Evolutionary conservation across 2,797 vertebrate species (phyloP), one percentile per base, ranked within the genome.

Genomic region (Adrianichthys oophorus): DNA sequence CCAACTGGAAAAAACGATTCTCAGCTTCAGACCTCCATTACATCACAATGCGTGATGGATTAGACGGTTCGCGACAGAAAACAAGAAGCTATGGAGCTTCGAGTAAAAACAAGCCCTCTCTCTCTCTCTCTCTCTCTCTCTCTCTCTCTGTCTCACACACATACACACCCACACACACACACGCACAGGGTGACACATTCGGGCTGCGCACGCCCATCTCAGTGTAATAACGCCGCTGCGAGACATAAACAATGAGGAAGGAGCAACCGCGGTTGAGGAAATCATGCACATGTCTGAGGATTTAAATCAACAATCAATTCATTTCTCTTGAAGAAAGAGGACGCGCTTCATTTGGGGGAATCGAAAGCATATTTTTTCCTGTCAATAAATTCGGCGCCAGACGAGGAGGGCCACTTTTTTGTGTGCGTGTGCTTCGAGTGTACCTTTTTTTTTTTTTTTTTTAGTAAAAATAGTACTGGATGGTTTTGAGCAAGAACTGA

Each of bases 1-100:
- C 80, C 90, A 82, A 90, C 92, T 85, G 77, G 87, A 86, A 37
- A 89, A 87, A 87, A 89, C 86, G 89, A 89, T 89, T 87, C 83
- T 87, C 75, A 32, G 69, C 84, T 84, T 86, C 84, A 89, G 85
- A 91, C 91, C 92, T 91, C 92, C 92, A 92, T 93, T 92, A 92
- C 90, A 87, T 90, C 89, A 89, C 85, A 87, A 81, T 90, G 77
- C 78, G 78, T 52, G 78, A 80, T 82, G 72, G 85, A 83, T 69
- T 76, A 83, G 83, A 85, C 70, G 63, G 67, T 44, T 56, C 10
- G 76, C 77, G 78, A 59, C 66, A 61, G 59, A 72, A 15, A 49
- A 55, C 49, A 41, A 37, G 71, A 54, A 2, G 72, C 76, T 53
- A 53, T 65, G 66, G 73, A 68, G 52, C 59, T 58, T 23, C 44